Evolutionary conservation across 2,113 vertebrate species (phyloP), one percentile per base, ranked within the genome.

Genomic region (Suricata suricatta): DNA sequence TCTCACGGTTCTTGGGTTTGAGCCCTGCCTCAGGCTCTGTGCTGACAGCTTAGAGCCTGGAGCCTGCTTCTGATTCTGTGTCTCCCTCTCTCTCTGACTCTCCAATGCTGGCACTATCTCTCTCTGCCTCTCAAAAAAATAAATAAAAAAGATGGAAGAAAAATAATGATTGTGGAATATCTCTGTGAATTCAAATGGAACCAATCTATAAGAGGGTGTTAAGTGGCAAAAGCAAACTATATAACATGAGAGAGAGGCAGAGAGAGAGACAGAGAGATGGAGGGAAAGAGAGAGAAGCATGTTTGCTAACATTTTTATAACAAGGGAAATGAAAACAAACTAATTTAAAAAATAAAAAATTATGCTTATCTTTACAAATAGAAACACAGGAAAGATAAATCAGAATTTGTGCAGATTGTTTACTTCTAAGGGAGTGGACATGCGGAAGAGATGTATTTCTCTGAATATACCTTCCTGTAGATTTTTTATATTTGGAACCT

Each of bases 371-470:
- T 69, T 47, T 68, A 25, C 31, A 77, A 60, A 71, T 31, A 60
- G 68, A 54, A 71, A 86, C 6, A 23, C 41, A 47, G 7, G 23
- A 66, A 54, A 64, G 3, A 35, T 63, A 50, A 54, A 44, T 11
- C 11, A 35, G 25, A 41, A 77, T 21, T 7, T 31, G 31, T 33
- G 76, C 25, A 27, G 29, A n/a, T 33, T 68, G 0, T 76, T 60
- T 66, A 50, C 27, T 21, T 10, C 12, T 33, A 72, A 2, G 3
- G 50, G 9, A 50, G n/a, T 17, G 5, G 38, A 74, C 10, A 38
- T 0, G 3, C 23, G 1, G 9, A 14, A 17, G 33, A n/a, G 4
- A 29, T 31, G 5, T 16, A 33, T 14, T 72, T 68, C 8, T 90
- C 52, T 80, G 47, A 52, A 54, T 52, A 64, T 15, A 72, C 0